Percentiles rank a stretch among this genome's conserved stretches.
Evolutionary conservation across 1,140 invertebrate genomes (phyloP).

Genomic region (Drosophila punjabiensis): DNA sequence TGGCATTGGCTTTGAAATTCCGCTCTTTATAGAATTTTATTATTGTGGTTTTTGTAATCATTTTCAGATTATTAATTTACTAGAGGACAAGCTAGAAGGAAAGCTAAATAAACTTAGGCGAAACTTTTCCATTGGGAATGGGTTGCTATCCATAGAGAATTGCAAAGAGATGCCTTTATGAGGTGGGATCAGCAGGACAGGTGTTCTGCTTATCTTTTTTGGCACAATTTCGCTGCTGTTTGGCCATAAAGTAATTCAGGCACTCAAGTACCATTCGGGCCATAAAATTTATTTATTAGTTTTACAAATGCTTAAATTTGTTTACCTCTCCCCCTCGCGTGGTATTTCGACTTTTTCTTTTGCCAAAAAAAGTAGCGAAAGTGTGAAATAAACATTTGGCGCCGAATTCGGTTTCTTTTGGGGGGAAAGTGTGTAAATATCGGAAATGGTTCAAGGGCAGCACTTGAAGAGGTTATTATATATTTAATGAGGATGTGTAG

Average conservation of each 20-base stretch:
- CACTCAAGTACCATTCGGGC: conserved; percentile 41
- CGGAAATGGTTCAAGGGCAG: conserved; percentile 38
- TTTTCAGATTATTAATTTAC: conserved; percentile 35
- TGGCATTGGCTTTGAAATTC: conserved; percentile 50
- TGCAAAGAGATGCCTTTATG: conserved; percentile 30
- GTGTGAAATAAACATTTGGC: conserved; percentile 41
- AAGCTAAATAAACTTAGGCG: conserved; percentile 1
- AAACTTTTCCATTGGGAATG: conserved; percentile 28
- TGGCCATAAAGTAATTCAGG: conserved; percentile 48
- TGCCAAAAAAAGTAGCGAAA: conserved; percentile 32
- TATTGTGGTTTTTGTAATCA: conserved; percentile 29
- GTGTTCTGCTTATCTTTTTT: conserved; percentile 52
- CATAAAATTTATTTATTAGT: conserved; percentile 73
- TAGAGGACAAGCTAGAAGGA: conserved; percentile 7
- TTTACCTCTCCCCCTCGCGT: too few relatives aligned
- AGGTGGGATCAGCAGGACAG: conserved; percentile 18
- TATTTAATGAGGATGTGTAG: conserved; percentile 13
- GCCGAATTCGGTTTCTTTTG: background rate
- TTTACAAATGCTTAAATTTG: conserved; percentile 67
- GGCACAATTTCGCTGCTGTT: conserved; percentile 27
- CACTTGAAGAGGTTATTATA: conserved; percentile 11
- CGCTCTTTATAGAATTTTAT: conserved; percentile 25
- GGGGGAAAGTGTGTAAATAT: conserved; percentile 41
- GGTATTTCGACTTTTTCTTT: conserved; percentile 36
- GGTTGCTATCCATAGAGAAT: background rate